Base-by-base conservation (phyloP, 2,888 invertebrate species). In the Neoascia interrupta region DNA sequence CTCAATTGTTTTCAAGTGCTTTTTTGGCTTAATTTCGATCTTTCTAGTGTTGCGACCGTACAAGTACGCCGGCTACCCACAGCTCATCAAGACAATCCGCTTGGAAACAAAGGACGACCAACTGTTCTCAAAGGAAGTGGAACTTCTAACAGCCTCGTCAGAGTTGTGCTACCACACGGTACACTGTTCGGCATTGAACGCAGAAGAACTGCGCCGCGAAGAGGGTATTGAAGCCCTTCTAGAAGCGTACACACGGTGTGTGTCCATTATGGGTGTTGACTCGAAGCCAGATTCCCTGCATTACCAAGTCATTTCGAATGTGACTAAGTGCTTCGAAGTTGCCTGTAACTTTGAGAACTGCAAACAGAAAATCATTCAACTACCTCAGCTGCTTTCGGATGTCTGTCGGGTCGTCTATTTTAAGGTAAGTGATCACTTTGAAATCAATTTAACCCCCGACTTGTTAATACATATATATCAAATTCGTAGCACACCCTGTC, bases 61-160 rank as follows among this genome's bases (percentile, higher is more conserved):
- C 90, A 99, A 99, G 88, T 99, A 99, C 90, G 97, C 99, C 66
- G 99, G 99, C 8, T 99, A 99, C 90, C 97, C 97, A 0, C 97
- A 97, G 90, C 91, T 99, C 16, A 95, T 99, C 54, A 95, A 97
- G 88, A 99, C 99, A 1, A 97, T 99, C 81, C 92, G 94, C 81
- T 89, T 98, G 87, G 99, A 99, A 89, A 96, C 97, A 0, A 94
- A 93, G 58, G 99, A 98, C 85, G 97, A 97, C 68, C 92, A 94
- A 83, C 90, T 99, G 83, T 99, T 99, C 90, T 95, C 95, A 2
- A 96, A 96, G 88, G 91, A 92, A 75, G 92, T 92, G 0, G 95
- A 95, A 19, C 89, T 99, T 34, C 89, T 99, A 82, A 94, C 96
- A 0, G 96, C 98, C 13, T 97, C 99, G 2, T 95, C 95, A 81